Percentiles rank a stretch among this genome's conserved stretches.
These are phyloP conservation scores for Drosophila burlai DNA, from an alignment of 1,140 invertebrate genomes.

Conservation along the genomic window DNA sequence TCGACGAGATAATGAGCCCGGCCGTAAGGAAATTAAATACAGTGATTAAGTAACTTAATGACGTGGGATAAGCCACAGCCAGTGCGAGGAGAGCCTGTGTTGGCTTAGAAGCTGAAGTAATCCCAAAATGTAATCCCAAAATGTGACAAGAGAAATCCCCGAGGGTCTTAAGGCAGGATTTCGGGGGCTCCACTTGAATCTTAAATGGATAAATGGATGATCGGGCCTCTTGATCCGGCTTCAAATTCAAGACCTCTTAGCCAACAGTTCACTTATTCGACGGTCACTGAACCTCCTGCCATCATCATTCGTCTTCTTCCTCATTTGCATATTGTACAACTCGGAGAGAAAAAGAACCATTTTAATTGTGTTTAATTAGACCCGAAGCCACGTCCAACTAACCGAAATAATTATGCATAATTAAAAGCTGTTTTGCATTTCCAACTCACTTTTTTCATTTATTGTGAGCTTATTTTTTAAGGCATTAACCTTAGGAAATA, in stretches of 20 bases:
- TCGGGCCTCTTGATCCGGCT: constrained; percentile 29
- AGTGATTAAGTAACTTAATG: constrained; percentile 83
- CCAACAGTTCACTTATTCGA: constrained; percentile 46
- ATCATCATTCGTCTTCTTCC: constrained; percentile 46
- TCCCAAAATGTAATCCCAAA: constrained; percentile 38
- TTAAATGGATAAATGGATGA: constrained; percentile 27
- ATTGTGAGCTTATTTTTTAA: constrained; percentile 18
- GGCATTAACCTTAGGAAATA: constrained; percentile 57
- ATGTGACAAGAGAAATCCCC: constrained; percentile 22
- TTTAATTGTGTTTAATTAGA: constrained; percentile 80
- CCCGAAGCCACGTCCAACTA: constrained; percentile 33
- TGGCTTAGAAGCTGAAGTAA: constrained; percentile 15
- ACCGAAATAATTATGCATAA: constrained; percentile 73
- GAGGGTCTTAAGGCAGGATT: constrained; percentile 16
- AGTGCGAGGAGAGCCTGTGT: constrained; percentile 6
- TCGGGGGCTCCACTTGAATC: constrained; percentile 19
- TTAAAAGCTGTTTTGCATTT: constrained; percentile 68
- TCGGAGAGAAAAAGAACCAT: constrained; percentile 35
- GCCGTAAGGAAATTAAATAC: constrained; percentile 79
- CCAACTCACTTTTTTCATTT: constrained; percentile 11
- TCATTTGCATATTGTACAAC: constrained; percentile 71
- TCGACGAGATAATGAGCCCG: constrained; percentile 72
- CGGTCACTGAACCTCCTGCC: constrained; percentile 63
- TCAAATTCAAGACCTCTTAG: constrained; percentile 21
- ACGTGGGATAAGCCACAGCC: constrained; percentile 66